phyloP scores from a whole-genome alignment of 2,113 vertebrate genomes.

The Prinia subflava region DNA sequence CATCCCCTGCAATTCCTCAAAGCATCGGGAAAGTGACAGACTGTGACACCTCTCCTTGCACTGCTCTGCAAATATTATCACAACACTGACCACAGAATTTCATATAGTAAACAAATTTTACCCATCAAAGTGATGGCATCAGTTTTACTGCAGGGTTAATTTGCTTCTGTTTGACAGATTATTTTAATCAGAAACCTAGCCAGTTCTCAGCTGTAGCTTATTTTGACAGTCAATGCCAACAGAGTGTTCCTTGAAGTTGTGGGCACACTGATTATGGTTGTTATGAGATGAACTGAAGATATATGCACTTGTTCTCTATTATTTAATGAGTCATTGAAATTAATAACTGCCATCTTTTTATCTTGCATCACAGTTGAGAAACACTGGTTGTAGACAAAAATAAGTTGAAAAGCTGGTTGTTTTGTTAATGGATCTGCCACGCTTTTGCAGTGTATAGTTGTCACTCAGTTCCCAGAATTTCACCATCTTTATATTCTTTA shows the following conservation, averaged over 20 bases:
- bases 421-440: conserved; percentile 31
- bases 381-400: conserved; percentile 40
- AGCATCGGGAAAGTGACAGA: background rate
- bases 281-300: conserved; percentile 19
- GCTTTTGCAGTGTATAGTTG: background rate
- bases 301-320: conserved; percentile 28
- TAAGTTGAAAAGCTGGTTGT: conserved; percentile 43
- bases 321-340: conserved; percentile 61
- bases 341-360: conserved; percentile 64
- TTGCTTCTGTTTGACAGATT: conserved; percentile 4
- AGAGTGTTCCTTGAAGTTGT: conserved; percentile 41
- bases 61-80: background rate
- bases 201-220: conserved; percentile 34
- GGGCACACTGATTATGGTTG: conserved; percentile 22
- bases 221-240: conserved; percentile 49
- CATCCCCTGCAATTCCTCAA: background rate
- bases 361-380: conserved; percentile 54
- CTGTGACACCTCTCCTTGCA: background rate
- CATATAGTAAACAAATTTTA: background rate
- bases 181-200: conserved; percentile 22
- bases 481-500: background rate
- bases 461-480: background rate
- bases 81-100: background rate
- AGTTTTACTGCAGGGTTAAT: conserved; percentile 16
- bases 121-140: background rate